A percentile compares a stretch with the other conserved stretches of the same genome.
These are phyloP conservation scores for Oryzias curvinotus DNA, from an alignment of 2,113 vertebrate species.

Conservation along the genomic window DNA sequence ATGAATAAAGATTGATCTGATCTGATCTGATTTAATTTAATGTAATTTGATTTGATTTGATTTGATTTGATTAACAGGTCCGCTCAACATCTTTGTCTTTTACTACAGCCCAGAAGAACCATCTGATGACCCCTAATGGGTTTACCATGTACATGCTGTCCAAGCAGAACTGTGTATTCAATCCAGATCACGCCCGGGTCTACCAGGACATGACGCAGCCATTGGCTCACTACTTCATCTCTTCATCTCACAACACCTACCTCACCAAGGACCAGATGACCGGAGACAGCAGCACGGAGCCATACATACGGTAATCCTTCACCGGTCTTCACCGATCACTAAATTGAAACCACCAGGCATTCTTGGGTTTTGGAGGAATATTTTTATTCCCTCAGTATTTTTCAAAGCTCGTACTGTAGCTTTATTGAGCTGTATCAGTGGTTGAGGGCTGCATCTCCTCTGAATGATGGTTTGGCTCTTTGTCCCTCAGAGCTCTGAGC, in stretches of 20 bases:
- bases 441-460: too few species aligned
- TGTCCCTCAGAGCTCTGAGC: constrained; percentile 80
- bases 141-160: constrained; percentile 97
- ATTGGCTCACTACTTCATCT: constrained; percentile 93
- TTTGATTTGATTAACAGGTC: too few species aligned
- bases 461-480: background rate
- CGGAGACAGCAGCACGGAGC: constrained; percentile 88
- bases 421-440: too few species aligned
- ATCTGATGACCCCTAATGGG: constrained; percentile 92
- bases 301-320: constrained; percentile 84
- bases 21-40: too few species aligned
- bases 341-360: too few species aligned
- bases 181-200: constrained; percentile 79
- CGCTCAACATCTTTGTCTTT: background rate
- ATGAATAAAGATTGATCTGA: too few species aligned
- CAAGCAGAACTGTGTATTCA: constrained; percentile 82
- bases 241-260: constrained; percentile 95
- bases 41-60: too few species aligned
- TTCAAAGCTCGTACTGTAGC: too few species aligned
- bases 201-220: constrained; percentile 93
- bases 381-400: too few species aligned
- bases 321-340: too few species aligned
- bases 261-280: constrained; percentile 90
- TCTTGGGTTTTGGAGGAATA: too few species aligned
- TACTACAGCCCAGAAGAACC: constrained; percentile 84